Base-by-base conservation (phyloP, 2,113 vertebrate genomes). In the Motacilla alba region DNA sequence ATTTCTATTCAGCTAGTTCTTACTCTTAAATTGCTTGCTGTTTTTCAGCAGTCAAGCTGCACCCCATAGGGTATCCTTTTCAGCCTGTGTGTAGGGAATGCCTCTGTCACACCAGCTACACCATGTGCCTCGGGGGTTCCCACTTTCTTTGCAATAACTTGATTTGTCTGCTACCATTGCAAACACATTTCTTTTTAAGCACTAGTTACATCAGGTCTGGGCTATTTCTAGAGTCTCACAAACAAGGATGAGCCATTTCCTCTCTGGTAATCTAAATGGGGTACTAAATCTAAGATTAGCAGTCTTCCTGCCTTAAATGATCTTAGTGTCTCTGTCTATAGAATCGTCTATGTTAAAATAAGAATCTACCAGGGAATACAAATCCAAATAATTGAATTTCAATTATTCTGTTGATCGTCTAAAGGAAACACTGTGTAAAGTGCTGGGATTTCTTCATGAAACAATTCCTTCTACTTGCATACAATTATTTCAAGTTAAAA, bases 181-280 rank as follows among this genome's bases (percentile, higher is more conserved):
- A 91, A 92, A 77, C 2, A 2, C n/a, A 14, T 96, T 92, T 96
- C 94, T 94, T 96, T 96, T 92, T 94, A 96, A 95, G 28, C 58
- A 62, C 39, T 28, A 13, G 23, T 94, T 93, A 70, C 58, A 89
- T 94, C 79, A 93, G 69, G 50, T 85, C 59, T 30, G 24, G 39
- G 50, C 66, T 97, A 96, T 95, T 97, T 95, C 87, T 92, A 93
- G 92, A 87, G 27, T 23, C 46, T 81, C 41, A 76, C 70, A 81
- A 90, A 28, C 33, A 74, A 68, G 66, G 90, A 81, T 94, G 91
- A 95, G 74, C 67, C 60, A 85, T 92, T 95, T 92, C 86, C 72
- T 91, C 67, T 83, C 79, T 56, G 33, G 66, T 94, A 93, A 95
- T 84, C 88, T 96, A 93, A 88, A 87, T 87, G 53, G 44, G 15